phyloP scores from a whole-genome alignment of 2,113 vertebrate species.

The Passer montanus region DNA sequence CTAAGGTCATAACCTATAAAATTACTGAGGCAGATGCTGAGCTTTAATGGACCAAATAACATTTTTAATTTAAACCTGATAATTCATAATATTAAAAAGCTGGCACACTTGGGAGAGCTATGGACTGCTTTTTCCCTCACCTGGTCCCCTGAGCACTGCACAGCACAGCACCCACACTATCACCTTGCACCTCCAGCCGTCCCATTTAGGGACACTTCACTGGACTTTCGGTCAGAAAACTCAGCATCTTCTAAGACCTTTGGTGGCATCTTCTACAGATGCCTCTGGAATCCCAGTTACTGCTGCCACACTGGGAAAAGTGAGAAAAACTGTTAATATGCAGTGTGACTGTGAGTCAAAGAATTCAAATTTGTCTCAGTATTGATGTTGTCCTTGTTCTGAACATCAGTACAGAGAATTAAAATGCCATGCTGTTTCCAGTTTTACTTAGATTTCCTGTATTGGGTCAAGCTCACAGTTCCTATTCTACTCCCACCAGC shows the following conservation, averaged over 20 bases:
- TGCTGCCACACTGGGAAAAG: neutral
- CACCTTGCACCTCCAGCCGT: neutral
- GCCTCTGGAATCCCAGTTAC: neutral
- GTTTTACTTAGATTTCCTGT: neutral
- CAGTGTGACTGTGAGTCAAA: neutral
- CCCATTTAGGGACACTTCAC: neutral
- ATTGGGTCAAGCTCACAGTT: neutral
- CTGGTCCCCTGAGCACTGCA: fast-evolving
- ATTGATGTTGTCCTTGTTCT: neutral
- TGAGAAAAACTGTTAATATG: neutral
- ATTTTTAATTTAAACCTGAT: neutral
- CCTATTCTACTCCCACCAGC: neutral
- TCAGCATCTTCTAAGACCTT: neutral
- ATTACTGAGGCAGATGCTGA: neutral
- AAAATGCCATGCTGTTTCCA: neutral
- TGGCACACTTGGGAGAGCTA: neutral
- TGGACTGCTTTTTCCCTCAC: neutral
- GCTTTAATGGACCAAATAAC: neutral
- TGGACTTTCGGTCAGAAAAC: neutral
- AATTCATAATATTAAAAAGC: neutral
- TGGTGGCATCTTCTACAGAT: neutral
- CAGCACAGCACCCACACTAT: neutral
- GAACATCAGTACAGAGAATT: neutral
- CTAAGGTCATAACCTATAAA: neutral
- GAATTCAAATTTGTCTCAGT: neutral